phyloP scores from a whole-genome alignment of 2,797 vertebrate species.

The Amniataba percoides region DNA sequence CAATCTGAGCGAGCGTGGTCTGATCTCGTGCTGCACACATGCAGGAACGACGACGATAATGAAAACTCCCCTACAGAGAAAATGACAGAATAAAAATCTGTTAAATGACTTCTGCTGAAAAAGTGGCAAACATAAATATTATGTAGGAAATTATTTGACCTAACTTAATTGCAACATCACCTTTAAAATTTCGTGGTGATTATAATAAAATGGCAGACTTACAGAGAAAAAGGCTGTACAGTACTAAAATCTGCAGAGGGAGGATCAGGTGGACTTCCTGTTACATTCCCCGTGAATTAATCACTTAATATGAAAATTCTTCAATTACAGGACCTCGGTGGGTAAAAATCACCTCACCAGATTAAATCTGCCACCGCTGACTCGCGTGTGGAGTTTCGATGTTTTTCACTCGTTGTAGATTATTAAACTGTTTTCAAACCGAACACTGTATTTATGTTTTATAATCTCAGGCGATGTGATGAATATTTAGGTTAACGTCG shows the following conservation, averaged over 20 bases:
- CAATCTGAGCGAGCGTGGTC: too few relatives aligned
- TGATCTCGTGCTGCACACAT: too few relatives aligned
- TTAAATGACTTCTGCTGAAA: neutral
- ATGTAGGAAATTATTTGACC: neutral
- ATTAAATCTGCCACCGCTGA: neutral
- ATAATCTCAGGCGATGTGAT: neutral
- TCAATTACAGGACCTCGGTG: neutral
- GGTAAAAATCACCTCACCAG: neutral
- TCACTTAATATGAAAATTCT: neutral
- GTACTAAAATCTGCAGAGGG: neutral
- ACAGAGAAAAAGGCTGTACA: neutral
- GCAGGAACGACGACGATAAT: neutral
- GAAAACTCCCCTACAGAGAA: neutral
- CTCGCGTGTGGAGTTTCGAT: neutral
- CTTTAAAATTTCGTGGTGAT: neutral
- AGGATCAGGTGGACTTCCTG: neutral
- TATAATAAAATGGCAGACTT: conserved; percentile 4
- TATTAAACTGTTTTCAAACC: neutral
- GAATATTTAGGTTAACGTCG: conserved; percentile 19
- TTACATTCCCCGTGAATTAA: conserved; percentile 7
- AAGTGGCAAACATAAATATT: neutral
- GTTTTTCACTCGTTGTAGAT: conserved; percentile 8
- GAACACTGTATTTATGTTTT: neutral
- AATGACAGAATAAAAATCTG: neutral
- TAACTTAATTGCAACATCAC: neutral